Percentiles rank a stretch among this genome's conserved stretches.
These are phyloP conservation scores for Bubo bubo DNA, from an alignment of 2,113 vertebrate genomes.

Conservation along the genomic window DNA sequence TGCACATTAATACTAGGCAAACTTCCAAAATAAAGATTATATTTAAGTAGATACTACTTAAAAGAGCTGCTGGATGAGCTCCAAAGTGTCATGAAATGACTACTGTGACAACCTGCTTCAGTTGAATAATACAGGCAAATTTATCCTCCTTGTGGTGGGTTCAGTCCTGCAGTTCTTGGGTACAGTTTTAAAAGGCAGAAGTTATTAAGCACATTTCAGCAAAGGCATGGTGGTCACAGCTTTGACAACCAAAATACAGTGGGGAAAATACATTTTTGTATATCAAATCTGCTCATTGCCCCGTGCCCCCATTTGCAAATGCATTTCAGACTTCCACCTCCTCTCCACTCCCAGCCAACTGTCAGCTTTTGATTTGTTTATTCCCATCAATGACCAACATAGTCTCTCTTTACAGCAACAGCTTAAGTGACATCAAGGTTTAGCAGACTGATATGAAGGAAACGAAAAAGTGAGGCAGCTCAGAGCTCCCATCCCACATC, in stretches of 20 bases:
- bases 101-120: background rate
- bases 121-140: background rate
- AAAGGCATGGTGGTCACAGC: background rate
- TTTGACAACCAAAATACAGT: background rate
- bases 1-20: constrained; percentile 2
- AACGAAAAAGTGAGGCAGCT: background rate
- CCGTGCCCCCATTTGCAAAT: accelerated
- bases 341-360: background rate
- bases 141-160: background rate
- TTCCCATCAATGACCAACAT: background rate
- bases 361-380: background rate
- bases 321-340: background rate
- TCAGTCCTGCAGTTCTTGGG: background rate
- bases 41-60: background rate
- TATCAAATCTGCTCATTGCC: background rate
- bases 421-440: background rate
- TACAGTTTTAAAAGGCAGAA: background rate
- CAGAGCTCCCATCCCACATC: background rate
- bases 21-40: constrained; percentile 37
- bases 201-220: background rate
- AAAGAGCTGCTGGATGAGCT: background rate
- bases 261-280: background rate
- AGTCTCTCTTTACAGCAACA: background rate
- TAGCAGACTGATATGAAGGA: background rate
- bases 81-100: background rate